Evolutionary conservation across 2,888 invertebrate species (phyloP).

Genomic region (Himalopsyche japonica): DNA sequence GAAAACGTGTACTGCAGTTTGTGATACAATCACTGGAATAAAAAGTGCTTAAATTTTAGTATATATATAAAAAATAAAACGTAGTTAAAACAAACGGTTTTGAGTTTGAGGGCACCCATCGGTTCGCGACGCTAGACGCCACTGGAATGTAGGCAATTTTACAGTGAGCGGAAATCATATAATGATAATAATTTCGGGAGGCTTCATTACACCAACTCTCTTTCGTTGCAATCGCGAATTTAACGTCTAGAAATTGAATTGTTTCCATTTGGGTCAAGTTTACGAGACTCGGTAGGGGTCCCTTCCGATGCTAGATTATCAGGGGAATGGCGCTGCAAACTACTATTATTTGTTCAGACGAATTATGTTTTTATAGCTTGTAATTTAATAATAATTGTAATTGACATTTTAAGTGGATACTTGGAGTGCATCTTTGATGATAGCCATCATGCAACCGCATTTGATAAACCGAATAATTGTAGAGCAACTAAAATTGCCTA

Average conservation of each 20-base stretch:
- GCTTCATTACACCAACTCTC: not conserved
- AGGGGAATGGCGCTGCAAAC: not conserved
- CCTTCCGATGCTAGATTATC: not conserved
- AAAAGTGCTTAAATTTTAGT: too few relatives aligned
- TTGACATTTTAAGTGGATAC: not conserved
- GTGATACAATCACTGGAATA: too few relatives aligned
- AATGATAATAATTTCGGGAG: slow-evolving; percentile 2
- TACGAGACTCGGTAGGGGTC: not conserved
- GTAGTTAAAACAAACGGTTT: too few relatives aligned
- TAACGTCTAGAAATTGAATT: slow-evolving; percentile 2
- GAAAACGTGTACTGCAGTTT: too few relatives aligned
- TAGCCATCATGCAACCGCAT: not conserved
- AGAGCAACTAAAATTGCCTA: too few relatives aligned
- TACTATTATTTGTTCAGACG: not conserved
- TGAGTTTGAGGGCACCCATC: too few relatives aligned
- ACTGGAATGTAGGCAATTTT: not conserved
- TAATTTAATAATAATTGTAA: not conserved
- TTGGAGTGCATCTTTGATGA: not conserved
- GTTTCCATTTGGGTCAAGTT: slow-evolving; percentile 1
- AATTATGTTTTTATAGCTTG: not conserved
- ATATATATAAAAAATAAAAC: too few relatives aligned
- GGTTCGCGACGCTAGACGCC: not conserved
- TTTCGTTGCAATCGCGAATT: not conserved
- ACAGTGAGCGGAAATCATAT: slow-evolving; percentile 1
- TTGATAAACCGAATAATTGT: not conserved